Evolutionary conservation across 2,797 vertebrate genomes (phyloP), one percentile per base, ranked within the genome.

Genomic region (Acanthurus lineatus): DNA sequence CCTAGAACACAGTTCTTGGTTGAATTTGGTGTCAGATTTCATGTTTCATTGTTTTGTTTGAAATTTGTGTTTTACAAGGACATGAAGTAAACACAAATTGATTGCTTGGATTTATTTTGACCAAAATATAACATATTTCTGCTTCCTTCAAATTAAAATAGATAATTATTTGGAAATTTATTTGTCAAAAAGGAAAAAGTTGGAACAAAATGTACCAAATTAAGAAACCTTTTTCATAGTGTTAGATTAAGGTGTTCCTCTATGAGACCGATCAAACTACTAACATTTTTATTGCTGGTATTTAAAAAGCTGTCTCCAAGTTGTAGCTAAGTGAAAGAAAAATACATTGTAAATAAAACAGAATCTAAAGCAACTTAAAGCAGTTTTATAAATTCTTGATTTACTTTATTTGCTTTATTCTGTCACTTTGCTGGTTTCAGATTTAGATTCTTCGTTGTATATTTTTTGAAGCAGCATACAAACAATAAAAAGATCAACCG

Each of bases 401-500:
- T 35, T 10, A 2, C 12, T 60, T n/a, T 47, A 38, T 65, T 16
- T 19, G 3, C 28, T 40, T 48, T n/a, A 28, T 19, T 65, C 45
- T 35, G 54, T n/a, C 9, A 28, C 5, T 35, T 35, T 65, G 9
- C 40, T 12, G 10, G 5, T 48, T 79, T 49, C 60, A 61, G n/a
- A 60, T 16, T 45, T 16, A 0, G 0, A 47, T 52, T 63, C 44
- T 51, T 40, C 53, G 59, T 40, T 28, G 2, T 11, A 42, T 12
- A 42, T 25, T 19, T 32, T 44, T 62, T 64, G 15, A 11, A 58
- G 15, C 22, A 73, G 12, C 63, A 72, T 52, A 78, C 66, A 70
- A 85, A 88, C 56, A 90, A 76, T 70, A 61, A 82, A 83, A 47
- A 66, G 32, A 82, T 74, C 86, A 73, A 20, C 66, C 54, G 22